A percentile compares a stretch with the other conserved stretches of the same genome.
These are phyloP conservation scores for Drosophila aff. DNA, from an alignment of 1,140 invertebrate genomes.

Conservation along the genomic window DNA sequence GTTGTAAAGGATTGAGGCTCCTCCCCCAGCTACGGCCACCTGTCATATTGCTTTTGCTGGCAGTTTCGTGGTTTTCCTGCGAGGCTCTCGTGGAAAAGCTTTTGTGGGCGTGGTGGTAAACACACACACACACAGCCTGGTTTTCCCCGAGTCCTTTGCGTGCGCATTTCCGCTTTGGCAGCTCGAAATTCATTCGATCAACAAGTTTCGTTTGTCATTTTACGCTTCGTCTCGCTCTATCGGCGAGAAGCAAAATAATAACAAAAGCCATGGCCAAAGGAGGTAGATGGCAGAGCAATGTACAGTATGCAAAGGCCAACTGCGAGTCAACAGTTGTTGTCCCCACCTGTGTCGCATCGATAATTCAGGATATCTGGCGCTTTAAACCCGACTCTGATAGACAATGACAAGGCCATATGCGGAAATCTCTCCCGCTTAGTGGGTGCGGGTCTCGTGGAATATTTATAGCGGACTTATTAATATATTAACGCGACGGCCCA, in stretches of 20 bases:
- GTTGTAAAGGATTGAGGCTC: slow-evolving; percentile 61
- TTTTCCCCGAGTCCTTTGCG: slow-evolving; percentile 61
- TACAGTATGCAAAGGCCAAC: slow-evolving; percentile 3
- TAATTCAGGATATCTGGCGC: slow-evolving; percentile 3
- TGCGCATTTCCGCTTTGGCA: slow-evolving; percentile 73
- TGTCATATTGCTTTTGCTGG: slow-evolving; percentile 39
- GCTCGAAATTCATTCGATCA: slow-evolving; percentile 79
- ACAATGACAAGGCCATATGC: slow-evolving; percentile 42
- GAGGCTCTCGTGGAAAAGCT: slow-evolving; percentile 40
- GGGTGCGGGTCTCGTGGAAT: slow-evolving; percentile 38
- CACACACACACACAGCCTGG: slow-evolving; percentile 22
- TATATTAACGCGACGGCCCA: slow-evolving; percentile 60
- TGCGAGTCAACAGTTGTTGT: neutral
- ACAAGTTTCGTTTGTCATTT: slow-evolving; percentile 81
- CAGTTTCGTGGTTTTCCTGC: slow-evolving; percentile 61
- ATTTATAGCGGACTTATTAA: slow-evolving; percentile 74
- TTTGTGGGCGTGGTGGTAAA: slow-evolving; percentile 66
- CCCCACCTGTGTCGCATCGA: neutral
- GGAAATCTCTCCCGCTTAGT: slow-evolving; percentile 3
- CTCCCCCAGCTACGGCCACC: neutral
- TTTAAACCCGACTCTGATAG: slow-evolving; percentile 33
- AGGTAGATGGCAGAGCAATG: too few species aligned
- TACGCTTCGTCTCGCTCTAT: slow-evolving; percentile 74
- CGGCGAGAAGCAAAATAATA: slow-evolving; percentile 48
- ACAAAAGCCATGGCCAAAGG: slow-evolving; percentile 15